Base-by-base conservation (phyloP, 2,797 vertebrate genomes). In the Platyrinchus mystaceus region DNA sequence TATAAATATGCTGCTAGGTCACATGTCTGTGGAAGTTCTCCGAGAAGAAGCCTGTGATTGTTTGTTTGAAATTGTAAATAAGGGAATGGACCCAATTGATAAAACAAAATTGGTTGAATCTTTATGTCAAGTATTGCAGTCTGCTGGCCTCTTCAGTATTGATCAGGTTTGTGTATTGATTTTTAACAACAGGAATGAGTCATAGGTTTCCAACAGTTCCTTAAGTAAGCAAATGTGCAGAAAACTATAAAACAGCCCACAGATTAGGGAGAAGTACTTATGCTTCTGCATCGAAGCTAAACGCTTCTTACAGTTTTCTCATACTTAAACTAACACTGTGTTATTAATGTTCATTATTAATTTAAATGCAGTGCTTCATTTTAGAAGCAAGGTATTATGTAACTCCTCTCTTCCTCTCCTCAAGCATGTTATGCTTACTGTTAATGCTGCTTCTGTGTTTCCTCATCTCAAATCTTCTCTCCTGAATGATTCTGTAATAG, bases 41-140 rank as follows among this genome's bases (percentile, higher is more conserved):
- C 96, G 99, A 34, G 99, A 99, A 97, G 99, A 99, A 98, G 99
- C 99, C 47, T 99, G 99, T 47, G 99, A 99, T 96, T 99, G 99
- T 97, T 98, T 99, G 95, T 99, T 99, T 97, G 99, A 99, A 97
- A 99, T 99, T 66, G 95, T 99, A 97, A 99, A 99, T 98, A 99
- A 99, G 94, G 99, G 99, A 82, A 99, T 99, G 99, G 99, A 99
- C 96, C 99, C 99, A 12, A 97, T 98, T 88, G 99, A 99, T 91
- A 99, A 99, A 97, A 99, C 99, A 96, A 99, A 99, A 93, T 97
- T 99, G 97, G 99, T 99, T 92, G 99, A 99, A 96, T 99, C 99
- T 77, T 98, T 99, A 87, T 99, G 99, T 97, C 99, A 97, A 92
- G 99, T 99, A 8, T 98, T 99, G 94, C 99, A 99, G 98, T 98